Evolutionary conservation across 30 jellyfish, hydroid and myxozoan genomes (phyloP), one percentile per base, ranked within the genome.

Genomic region (Rhopilema esculentum): DNA sequence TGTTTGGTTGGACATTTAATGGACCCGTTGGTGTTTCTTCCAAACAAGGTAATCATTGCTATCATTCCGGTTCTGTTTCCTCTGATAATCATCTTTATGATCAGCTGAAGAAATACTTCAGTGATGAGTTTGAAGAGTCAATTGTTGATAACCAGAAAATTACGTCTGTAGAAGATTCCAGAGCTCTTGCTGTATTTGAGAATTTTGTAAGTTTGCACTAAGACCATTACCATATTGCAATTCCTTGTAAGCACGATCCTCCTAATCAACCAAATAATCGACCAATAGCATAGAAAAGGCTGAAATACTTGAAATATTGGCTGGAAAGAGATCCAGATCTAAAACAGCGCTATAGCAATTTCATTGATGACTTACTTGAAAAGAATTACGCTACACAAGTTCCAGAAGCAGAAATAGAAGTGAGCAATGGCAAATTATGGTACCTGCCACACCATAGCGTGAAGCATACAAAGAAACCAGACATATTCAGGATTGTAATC

Each of bases 81-180:
- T n/a, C n/a, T n/a, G n/a, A n/a, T n/a, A n/a, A n/a, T n/a, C n/a
- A n/a, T n/a, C n/a, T n/a, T n/a, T n/a, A n/a, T n/a, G n/a, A n/a
- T n/a, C n/a, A n/a, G n/a, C n/a, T n/a, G n/a, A n/a, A n/a, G n/a
- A n/a, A n/a, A n/a, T n/a, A n/a, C n/a, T n/a, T n/a, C n/a, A n/a
- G n/a, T n/a, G n/a, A n/a, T n/a, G n/a, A n/a, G n/a, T n/a, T n/a
- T n/a, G n/a, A n/a, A n/a, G n/a, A n/a, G n/a, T n/a, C n/a, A 28
- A 75, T 0, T 75, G 86, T 49, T 50, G 86, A 75, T 48, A 49
- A 18, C 86, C 86, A 75, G 74, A 40, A 75, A 75, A 75, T 28
- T n/a, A 75, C 51, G 86, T 75, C 86, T 22, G 86, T 75, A 49
- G 86, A 75, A 49, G 86, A n/a, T n/a, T n/a, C n/a, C n/a, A n/a